A percentile compares a stretch with the other conserved stretches of the same genome.
These are phyloP conservation scores for Sicus ferrugineus DNA, from an alignment of 2,888 invertebrate species.

Conservation along the genomic window DNA sequence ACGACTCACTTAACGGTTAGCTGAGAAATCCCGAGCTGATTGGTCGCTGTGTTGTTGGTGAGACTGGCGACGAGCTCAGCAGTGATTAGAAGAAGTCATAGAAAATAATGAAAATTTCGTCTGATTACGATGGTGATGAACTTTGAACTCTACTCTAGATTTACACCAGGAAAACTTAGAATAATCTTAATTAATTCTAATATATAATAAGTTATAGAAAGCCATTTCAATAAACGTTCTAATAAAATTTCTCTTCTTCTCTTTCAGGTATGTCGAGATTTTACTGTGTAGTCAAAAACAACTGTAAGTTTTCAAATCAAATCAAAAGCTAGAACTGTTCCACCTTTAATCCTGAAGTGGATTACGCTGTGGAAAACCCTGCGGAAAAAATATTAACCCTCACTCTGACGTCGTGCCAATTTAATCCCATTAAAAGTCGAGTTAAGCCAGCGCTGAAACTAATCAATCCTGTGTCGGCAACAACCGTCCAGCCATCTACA, in stretches of 20 bases:
- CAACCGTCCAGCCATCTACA: background rate
- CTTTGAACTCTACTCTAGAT: too few relatives aligned
- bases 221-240: background rate
- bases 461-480: slow-evolving; percentile 19
- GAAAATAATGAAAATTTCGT: too few relatives aligned
- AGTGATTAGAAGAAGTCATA: too few relatives aligned
- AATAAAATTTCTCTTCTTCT: background rate
- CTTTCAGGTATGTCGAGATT: background rate
- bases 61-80: too few relatives aligned
- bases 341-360: background rate
- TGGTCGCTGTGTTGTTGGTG: too few relatives aligned
- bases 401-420: background rate
- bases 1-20: background rate
- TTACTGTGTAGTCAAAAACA: background rate
- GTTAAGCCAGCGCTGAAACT: slow-evolving; percentile 29
- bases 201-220: too few relatives aligned
- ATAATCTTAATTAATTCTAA: too few relatives aligned
- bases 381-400: slow-evolving; percentile 5
- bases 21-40: background rate
- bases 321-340: too few relatives aligned
- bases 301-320: background rate
- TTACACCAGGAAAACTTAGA: too few relatives aligned
- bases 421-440: slow-evolving; percentile 25
- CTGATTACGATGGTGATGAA: too few relatives aligned
- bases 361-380: background rate